Evolutionary conservation across 1,140 invertebrate species (phyloP).

Genomic region (Drosophila prosaltans): DNA sequence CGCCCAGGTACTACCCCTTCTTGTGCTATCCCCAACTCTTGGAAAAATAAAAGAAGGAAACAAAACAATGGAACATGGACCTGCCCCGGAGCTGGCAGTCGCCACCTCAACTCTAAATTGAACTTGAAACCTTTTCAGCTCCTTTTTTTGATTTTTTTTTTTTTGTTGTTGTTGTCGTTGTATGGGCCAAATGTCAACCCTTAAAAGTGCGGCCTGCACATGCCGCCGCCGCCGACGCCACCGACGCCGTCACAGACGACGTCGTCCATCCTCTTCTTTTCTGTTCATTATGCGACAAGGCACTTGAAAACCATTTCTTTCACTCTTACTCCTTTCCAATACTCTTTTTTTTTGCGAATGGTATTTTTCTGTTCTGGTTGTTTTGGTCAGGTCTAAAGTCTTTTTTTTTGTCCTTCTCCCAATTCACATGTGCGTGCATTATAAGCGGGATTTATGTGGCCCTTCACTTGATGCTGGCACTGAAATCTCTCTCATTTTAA

Average conservation of each 20-base stretch:
- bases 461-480: conserved; percentile 63
- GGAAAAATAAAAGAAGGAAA: not conserved
- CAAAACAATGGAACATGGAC: conserved; percentile 47
- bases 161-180: conserved; percentile 2
- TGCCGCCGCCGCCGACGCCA: conserved; percentile 42
- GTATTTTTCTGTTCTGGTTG: conserved; percentile 28
- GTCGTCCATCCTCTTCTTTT: conserved; percentile 51
- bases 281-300: conserved; percentile 71
- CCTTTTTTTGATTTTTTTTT: conserved; percentile 13
- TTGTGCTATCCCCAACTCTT: not conserved
- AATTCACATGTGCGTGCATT: conserved; percentile 72
- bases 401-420: conserved; percentile 13
- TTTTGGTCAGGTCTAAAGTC: conserved; percentile 48
- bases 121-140: conserved; percentile 53
- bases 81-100: conserved; percentile 61
- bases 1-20: not conserved
- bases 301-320: conserved; percentile 78
- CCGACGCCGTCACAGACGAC: conserved; percentile 39
- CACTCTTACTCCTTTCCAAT: conserved; percentile 53
- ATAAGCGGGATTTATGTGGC: conserved; percentile 74
- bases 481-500: conserved; percentile 40
- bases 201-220: conserved; percentile 59
- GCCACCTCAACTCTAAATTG: conserved; percentile 63
- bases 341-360: conserved; percentile 34
- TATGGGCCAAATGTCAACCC: conserved; percentile 73